Percentiles rank a stretch among this genome's conserved stretches.
Evolutionary conservation across 2,888 invertebrate species (phyloP).

Genomic region (Synanthedon myopaeformis): DNA sequence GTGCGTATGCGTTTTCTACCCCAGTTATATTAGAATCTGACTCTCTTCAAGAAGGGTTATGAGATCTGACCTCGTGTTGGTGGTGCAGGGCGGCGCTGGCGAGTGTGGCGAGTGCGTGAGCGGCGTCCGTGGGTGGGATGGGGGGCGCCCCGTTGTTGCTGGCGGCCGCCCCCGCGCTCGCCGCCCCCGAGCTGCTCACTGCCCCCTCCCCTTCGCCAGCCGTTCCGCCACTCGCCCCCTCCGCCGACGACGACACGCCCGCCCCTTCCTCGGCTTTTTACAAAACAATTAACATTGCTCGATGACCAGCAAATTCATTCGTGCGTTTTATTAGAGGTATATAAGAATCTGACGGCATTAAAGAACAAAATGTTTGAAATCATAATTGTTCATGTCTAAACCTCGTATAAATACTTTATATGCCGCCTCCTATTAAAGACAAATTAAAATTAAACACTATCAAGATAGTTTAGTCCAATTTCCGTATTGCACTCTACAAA

Average conservation of each 20-base stretch:
- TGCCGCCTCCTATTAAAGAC: too few relatives aligned
- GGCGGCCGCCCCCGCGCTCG: constrained; percentile 15
- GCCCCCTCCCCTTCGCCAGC: constrained; percentile 32
- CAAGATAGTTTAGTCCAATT: too few relatives aligned
- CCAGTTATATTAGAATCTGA: neutral
- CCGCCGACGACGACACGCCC: constrained; percentile 45
- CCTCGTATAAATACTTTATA: too few relatives aligned
- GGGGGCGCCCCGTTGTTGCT: constrained; percentile 37
- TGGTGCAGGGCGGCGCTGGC: constrained; percentile 77
- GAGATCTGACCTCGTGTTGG: constrained; percentile 36
- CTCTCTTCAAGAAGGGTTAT: neutral
- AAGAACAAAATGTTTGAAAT: too few relatives aligned
- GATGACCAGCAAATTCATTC: too few relatives aligned
- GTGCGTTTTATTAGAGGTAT: too few relatives aligned
- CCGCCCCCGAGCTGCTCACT: constrained; percentile 31
- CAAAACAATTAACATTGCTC: too few relatives aligned
- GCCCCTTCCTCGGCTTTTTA: constrained; percentile 33
- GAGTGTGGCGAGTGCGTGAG: constrained; percentile 78
- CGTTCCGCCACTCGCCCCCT: constrained; percentile 12
- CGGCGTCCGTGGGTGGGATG: constrained; percentile 64
- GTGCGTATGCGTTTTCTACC: too few relatives aligned
- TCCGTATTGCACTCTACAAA: too few relatives aligned
- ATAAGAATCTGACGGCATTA: too few relatives aligned
- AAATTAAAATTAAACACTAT: too few relatives aligned
- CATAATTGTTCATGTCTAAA: too few relatives aligned